Evolutionary conservation across 1,140 invertebrate species (phyloP).

Genomic region (Camponotus vicinus): DNA sequence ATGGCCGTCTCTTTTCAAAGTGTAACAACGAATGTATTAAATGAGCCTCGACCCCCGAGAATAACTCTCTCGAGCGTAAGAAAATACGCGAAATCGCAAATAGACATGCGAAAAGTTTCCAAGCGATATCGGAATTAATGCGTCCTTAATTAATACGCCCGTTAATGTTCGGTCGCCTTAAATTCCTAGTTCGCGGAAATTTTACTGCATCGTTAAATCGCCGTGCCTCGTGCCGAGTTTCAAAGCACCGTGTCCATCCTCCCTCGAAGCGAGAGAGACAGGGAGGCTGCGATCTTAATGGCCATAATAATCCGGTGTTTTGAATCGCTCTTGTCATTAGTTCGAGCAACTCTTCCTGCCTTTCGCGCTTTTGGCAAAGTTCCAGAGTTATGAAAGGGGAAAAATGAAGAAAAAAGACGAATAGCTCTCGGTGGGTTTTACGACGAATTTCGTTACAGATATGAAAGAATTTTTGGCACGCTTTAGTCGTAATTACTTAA

Average conservation of each 20-base stretch:
- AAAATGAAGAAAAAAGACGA: background rate
- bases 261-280: constrained; percentile 9
- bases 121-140: constrained; percentile 42
- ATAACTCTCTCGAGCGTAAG: background rate
- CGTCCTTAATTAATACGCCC: constrained; percentile 53
- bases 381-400: constrained; percentile 35
- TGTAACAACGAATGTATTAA: background rate
- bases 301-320: constrained; percentile 68
- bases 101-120: constrained; percentile 19
- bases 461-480: constrained; percentile 10
- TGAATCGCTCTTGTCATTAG: constrained; percentile 70
- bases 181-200: constrained; percentile 45
- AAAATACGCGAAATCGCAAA: constrained; percentile 21
- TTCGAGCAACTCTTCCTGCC: constrained; percentile 62
- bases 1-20: background rate
- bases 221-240: constrained; percentile 50
- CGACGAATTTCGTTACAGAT: constrained; percentile 40
- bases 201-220: constrained; percentile 65
- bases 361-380: constrained; percentile 49
- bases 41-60: background rate
- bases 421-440: background rate
- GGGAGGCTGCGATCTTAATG: constrained; percentile 64
- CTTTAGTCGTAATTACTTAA: constrained; percentile 18
- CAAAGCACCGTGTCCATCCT: constrained; percentile 36
- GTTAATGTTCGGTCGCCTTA: constrained; percentile 59